Percentiles rank a stretch among this genome's conserved stretches.
phyloP scores from a whole-genome alignment of 2,113 vertebrate species.

The Cranoglanis bouderius region DNA sequence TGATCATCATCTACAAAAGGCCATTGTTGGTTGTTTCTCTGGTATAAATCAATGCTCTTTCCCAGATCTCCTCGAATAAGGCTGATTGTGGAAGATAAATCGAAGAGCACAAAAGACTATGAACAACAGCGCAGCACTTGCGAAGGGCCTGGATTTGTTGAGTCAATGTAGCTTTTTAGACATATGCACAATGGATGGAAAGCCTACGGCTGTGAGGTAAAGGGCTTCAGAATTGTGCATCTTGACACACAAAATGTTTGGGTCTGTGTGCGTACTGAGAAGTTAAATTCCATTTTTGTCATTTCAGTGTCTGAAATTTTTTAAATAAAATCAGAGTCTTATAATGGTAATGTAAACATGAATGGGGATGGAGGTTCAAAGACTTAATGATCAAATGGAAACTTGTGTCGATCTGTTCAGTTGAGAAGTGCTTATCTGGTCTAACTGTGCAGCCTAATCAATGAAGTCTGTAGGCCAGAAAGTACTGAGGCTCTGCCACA shows the following conservation, averaged over 20 bases:
- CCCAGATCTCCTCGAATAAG: constrained; percentile 48
- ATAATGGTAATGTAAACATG: background rate
- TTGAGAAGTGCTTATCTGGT: constrained; percentile 43
- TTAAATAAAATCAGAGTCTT: constrained; percentile 7
- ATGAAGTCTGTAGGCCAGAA: constrained; percentile 32
- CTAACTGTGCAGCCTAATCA: constrained; percentile 44
- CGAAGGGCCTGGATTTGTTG: constrained; percentile 42
- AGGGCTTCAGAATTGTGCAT: background rate
- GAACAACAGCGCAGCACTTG: constrained; percentile 37
- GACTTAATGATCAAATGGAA: constrained; percentile 34
- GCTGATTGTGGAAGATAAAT: constrained; percentile 47
- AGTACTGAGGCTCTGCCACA: constrained; percentile 24
- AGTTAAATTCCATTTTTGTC: background rate
- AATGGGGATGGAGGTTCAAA: background rate
- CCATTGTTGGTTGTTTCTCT: constrained; percentile 56
- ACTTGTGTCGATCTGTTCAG: constrained; percentile 37
- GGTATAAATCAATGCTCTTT: constrained; percentile 52
- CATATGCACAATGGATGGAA: constrained; percentile 25
- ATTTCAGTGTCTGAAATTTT: constrained; percentile 12
- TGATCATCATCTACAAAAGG: constrained; percentile 53
- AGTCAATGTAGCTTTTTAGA: constrained; percentile 46
- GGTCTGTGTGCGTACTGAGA: background rate
- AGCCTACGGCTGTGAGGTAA: background rate
- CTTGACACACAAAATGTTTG: constrained; percentile 5
- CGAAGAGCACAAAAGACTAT: constrained; percentile 51